Evolutionary conservation across 2,888 invertebrate species (phyloP).

Genomic region (Scrobipalpa costella): DNA sequence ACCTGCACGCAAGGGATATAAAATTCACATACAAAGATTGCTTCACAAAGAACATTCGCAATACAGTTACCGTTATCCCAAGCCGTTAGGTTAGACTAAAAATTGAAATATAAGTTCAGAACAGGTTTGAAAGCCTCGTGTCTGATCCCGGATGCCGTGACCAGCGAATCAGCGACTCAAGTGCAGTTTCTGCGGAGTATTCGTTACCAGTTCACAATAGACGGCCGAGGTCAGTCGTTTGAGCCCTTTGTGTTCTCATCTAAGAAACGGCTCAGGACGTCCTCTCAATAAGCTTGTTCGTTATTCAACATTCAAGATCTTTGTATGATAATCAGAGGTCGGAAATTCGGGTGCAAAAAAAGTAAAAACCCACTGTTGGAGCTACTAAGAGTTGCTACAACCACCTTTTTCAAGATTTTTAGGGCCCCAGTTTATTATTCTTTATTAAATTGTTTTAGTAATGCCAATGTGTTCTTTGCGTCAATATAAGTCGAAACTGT

Average conservation of each 20-base stretch:
- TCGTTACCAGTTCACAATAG: slow-evolving; percentile 17
- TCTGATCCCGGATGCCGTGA: slow-evolving; percentile 15
- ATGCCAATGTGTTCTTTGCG: no score
- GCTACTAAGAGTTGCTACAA: no score
- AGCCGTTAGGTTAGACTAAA: slow-evolving; percentile 12
- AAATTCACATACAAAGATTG: not conserved
- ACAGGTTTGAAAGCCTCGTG: slow-evolving; percentile 11
- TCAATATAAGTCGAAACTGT: no score
- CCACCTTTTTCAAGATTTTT: no score
- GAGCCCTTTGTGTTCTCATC: slow-evolving; percentile 26
- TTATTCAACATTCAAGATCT: slow-evolving; percentile 11
- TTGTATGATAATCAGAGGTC: no score
- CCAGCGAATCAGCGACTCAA: not conserved
- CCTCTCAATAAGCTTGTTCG: slow-evolving; percentile 18
- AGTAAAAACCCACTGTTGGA: no score
- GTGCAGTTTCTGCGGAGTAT: slow-evolving; percentile 16
- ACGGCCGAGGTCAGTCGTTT: slow-evolving; percentile 26
- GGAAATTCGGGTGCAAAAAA: no score
- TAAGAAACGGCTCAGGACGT: slow-evolving; percentile 27
- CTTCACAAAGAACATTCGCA: not conserved
- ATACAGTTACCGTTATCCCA: not conserved
- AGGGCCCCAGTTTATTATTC: no score
- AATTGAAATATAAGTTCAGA: slow-evolving; percentile 11
- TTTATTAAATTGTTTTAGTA: no score
- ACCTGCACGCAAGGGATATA: not conserved